Evolutionary conservation across 30 jellyfish, hydroid and myxozoan genomes (phyloP).

Genomic region (Pseudorhiza aurosa): DNA sequence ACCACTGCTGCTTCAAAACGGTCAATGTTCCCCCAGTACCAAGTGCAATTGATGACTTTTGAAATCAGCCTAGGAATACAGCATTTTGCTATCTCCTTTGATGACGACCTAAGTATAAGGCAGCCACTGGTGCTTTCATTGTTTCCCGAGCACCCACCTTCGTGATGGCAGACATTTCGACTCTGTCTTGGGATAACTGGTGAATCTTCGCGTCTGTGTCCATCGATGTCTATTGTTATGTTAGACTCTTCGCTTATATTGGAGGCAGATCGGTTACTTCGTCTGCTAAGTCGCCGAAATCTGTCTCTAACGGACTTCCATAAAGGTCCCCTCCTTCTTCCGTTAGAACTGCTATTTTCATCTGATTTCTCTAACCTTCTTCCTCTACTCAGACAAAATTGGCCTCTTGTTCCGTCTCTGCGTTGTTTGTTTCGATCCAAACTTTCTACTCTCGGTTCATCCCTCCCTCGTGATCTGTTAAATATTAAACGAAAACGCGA

Average conservation of each 20-base stretch:
- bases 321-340: not conserved
- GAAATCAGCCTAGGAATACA: conserved; percentile 53
- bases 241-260: conserved; percentile 15
- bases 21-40: conserved; percentile 73
- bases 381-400: not conserved
- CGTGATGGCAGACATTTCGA: not conserved
- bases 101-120: not conserved
- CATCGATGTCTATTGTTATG: conserved; percentile 41
- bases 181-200: conserved; percentile 43
- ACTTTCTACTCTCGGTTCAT: not conserved
- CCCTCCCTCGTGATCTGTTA: not conserved
- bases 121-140: conserved; percentile 12
- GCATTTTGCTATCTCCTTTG: not conserved
- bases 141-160: not conserved
- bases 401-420: too few relatives aligned
- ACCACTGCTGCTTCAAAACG: conserved; percentile 74
- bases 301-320: conserved; percentile 38
- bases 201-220: conserved; percentile 38
- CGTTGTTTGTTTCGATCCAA: conserved; percentile 2
- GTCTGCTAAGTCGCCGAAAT: conserved; percentile 9
- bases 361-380: too few relatives aligned
- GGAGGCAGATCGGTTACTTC: conserved; percentile 1
- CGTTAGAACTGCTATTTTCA: too few relatives aligned
- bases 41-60: conserved; percentile 46
- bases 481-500: not conserved